Evolutionary conservation across 2,113 vertebrate genomes (phyloP), one percentile per base, ranked within the genome.

Genomic region (Coracopsis vasa): DNA sequence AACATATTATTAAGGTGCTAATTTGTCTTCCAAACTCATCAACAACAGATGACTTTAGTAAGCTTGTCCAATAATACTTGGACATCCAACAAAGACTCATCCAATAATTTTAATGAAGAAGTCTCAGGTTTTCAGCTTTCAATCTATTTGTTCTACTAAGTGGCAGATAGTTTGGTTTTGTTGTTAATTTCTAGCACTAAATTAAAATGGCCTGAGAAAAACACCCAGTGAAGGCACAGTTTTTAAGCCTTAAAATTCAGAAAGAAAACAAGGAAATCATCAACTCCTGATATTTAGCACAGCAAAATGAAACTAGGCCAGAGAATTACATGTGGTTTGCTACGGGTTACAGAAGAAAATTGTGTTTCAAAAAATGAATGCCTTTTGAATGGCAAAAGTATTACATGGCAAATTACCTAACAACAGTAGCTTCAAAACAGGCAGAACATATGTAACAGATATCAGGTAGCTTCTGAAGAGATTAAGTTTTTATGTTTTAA

Each of bases 311-410:
- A 93, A 75, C 58, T 24, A 74, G 27, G 25, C 48, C 33, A 60
- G 69, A 88, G 24, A 70, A 87, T 19, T 61, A 61, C 74, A 82
- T 1, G 6, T 78, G 10, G 53, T 74, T 79, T 45, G 35, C n/a
- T 86, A 88, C 48, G 23, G 10, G 7, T 85, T 64, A 47, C 41
- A n/a, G 53, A 91, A 94, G 39, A 8, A 20, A 96, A 90, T 65
- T 5, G 6, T 44, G 17, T 44, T 83, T 81, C 37, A 80, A 50
- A 39, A 58, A 29, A 65, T 14, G 33, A 83, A 73, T 94, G 81
- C 87, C 90, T 92, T 94, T 87, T 79, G n/a, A 94, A 80, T 37
- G n/a, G 71, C 47, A 86, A 93, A 86, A 45, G 67, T 24, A 77
- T 28, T 42, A 58, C 25, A 51, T 19, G 39, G 58, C 31, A 86